These are phyloP conservation scores for Drosophila malerkotliana DNA, from an alignment of 1,140 invertebrate species.

Conservation along the genomic window DNA sequence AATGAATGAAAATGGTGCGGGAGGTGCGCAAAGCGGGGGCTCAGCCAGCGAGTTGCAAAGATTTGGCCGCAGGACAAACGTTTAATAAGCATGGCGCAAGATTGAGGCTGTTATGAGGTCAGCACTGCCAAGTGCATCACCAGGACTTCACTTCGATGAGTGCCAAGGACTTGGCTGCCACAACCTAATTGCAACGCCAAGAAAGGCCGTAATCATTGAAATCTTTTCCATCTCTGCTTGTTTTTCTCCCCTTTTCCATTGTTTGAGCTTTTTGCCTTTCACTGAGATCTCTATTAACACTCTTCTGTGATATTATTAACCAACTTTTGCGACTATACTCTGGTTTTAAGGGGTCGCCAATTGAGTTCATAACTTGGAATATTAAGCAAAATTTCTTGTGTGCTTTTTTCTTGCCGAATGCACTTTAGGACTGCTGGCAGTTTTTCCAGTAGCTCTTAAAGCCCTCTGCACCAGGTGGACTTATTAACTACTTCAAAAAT, in stretches of 20 bases:
- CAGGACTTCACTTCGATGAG: constrained; percentile 23
- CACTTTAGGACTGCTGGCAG: constrained; percentile 11
- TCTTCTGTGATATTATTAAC: constrained; percentile 54
- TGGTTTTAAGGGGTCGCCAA: constrained; percentile 20
- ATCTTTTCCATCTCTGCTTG: constrained; percentile 15
- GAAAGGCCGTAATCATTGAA: constrained; percentile 14
- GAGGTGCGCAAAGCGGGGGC: constrained; percentile 32
- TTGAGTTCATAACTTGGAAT: constrained; percentile 51
- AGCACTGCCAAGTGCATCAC: constrained; percentile 24
- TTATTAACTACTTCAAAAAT: constrained; percentile 70
- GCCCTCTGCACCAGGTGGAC: constrained; percentile 17
- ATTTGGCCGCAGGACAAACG: constrained; percentile 69
- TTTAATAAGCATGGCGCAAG: constrained; percentile 61
- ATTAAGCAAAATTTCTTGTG: constrained; percentile 38
- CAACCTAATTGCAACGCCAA: constrained; percentile 25
- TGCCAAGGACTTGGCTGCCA: background rate
- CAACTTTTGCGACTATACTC: constrained; percentile 45
- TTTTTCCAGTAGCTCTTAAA: background rate
- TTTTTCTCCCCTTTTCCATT: constrained; percentile 2
- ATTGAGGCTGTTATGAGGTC: constrained; percentile 25
- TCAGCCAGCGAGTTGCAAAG: constrained; percentile 53
- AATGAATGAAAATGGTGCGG: constrained; percentile 18
- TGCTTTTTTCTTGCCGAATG: constrained; percentile 33
- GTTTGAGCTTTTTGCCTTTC: background rate
- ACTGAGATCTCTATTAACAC: constrained; percentile 38